Evolutionary conservation across 2,113 vertebrate species (phyloP).

Genomic region (Axis porcinus): DNA sequence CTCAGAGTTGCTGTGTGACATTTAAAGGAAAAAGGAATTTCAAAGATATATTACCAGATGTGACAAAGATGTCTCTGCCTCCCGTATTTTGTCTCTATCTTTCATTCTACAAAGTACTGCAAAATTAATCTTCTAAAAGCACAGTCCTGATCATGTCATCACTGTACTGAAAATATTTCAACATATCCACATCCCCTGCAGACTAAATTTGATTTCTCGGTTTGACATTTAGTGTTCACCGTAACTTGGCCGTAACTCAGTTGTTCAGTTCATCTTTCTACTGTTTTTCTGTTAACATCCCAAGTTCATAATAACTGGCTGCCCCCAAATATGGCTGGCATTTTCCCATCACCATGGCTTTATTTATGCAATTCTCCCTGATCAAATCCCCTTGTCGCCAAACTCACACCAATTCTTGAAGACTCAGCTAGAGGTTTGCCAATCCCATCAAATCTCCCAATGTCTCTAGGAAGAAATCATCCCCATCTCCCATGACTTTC

Average conservation of each 20-base stretch:
- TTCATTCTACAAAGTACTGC: not conserved
- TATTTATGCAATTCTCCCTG: not conserved
- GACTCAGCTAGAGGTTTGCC: not conserved
- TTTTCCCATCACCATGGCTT: not conserved
- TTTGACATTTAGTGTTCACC: not conserved
- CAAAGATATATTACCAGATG: constrained; percentile 19
- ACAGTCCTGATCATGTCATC: not conserved
- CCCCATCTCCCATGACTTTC: not conserved
- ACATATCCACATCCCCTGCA: not conserved
- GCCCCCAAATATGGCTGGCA: not conserved
- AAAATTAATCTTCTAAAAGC: constrained; percentile 49
- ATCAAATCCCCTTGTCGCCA: not conserved
- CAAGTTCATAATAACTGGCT: not conserved
- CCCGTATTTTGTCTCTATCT: not conserved
- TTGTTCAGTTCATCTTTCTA: not conserved
- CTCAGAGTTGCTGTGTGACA: constrained; percentile 18
- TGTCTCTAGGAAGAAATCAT: not conserved
- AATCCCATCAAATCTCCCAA: not conserved
- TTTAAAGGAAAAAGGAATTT: constrained; percentile 28
- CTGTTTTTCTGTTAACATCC: not conserved
- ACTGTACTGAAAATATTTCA: not conserved
- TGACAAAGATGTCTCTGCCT: not conserved
- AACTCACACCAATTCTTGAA: not conserved
- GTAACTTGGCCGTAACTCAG: not conserved
- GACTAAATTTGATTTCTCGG: not conserved